phyloP scores from a whole-genome alignment of 2,113 vertebrate species.

The Dromiciops gliroides region DNA sequence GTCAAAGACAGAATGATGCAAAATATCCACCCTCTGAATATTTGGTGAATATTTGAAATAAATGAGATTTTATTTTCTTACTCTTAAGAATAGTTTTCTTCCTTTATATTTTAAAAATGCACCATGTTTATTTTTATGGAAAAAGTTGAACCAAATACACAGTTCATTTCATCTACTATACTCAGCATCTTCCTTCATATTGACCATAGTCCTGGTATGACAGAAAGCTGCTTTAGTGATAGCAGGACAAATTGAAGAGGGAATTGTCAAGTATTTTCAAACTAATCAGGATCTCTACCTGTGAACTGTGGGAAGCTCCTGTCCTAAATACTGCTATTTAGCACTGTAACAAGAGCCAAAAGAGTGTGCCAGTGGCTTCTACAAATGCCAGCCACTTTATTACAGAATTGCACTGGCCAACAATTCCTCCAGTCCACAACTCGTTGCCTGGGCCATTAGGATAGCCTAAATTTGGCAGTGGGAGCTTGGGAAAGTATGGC shows the following conservation, averaged over 20 bases:
- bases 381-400: slow-evolving; percentile 16
- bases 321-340: slow-evolving; percentile 48
- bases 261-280: slow-evolving; percentile 44
- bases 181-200: slow-evolving; percentile 29
- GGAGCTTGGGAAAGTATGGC: slow-evolving; percentile 57
- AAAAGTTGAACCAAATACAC: slow-evolving; percentile 19
- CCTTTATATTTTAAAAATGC: slow-evolving; percentile 3
- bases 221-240: slow-evolving; percentile 29
- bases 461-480: slow-evolving; percentile 51
- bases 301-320: slow-evolving; percentile 20
- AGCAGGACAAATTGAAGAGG: slow-evolving; percentile 49
- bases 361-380: slow-evolving; percentile 14
- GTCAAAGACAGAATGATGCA: neutral
- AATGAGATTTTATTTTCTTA: neutral
- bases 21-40: neutral
- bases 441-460: slow-evolving; percentile 37
- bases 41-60: neutral
- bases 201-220: neutral
- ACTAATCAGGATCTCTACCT: slow-evolving; percentile 57
- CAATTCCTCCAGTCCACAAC: slow-evolving; percentile 48
- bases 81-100: neutral
- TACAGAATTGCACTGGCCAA: slow-evolving; percentile 50
- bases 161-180: slow-evolving; percentile 41
- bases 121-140: slow-evolving; percentile 10
- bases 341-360: slow-evolving; percentile 45